Percentiles rank a stretch among this genome's conserved stretches.
Conservation (phyloP, 2,888 invertebrate genomes). For the Anarsia innoxiella region DNA sequence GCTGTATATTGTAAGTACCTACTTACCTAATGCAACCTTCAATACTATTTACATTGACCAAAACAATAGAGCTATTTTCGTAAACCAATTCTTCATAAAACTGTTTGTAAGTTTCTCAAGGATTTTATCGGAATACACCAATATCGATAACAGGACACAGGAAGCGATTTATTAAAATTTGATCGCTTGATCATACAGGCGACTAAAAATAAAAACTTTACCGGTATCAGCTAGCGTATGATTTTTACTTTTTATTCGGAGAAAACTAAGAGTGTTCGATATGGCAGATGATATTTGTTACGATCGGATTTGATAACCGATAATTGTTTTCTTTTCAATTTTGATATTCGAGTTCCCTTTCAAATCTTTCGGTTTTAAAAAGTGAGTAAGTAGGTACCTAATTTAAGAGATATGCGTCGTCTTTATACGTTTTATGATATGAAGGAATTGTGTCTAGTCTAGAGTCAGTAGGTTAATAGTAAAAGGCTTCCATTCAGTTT, state of each 20-base stretch:
- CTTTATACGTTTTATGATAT: too few species aligned
- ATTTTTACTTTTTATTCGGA: constrained; percentile 17
- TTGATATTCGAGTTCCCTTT: too few species aligned
- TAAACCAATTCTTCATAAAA: background rate
- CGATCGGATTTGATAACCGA: constrained; percentile 16
- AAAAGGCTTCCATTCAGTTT: too few species aligned
- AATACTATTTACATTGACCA: too few species aligned
- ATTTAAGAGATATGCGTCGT: too few species aligned
- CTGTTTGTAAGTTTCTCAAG: constrained; percentile 1
- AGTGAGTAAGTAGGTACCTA: too few species aligned
- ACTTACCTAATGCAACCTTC: too few species aligned
- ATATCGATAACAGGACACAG: constrained; percentile 50
- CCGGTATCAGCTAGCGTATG: constrained; percentile 22
- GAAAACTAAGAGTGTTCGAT: constrained; percentile 21
- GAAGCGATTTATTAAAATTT: constrained; percentile 63
- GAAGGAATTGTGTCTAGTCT: too few species aligned
- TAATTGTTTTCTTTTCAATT: too few species aligned
- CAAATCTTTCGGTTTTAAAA: too few species aligned
- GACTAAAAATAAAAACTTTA: constrained; percentile 44
- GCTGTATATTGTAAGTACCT: too few species aligned
- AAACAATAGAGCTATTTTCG: background rate
- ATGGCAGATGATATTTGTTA: constrained; percentile 23
- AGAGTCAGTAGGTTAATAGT: too few species aligned
- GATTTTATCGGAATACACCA: constrained; percentile 23
- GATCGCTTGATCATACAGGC: constrained; percentile 45